phyloP scores from a whole-genome alignment of 2,888 invertebrate species.

The Scaptomyza parva region DNA sequence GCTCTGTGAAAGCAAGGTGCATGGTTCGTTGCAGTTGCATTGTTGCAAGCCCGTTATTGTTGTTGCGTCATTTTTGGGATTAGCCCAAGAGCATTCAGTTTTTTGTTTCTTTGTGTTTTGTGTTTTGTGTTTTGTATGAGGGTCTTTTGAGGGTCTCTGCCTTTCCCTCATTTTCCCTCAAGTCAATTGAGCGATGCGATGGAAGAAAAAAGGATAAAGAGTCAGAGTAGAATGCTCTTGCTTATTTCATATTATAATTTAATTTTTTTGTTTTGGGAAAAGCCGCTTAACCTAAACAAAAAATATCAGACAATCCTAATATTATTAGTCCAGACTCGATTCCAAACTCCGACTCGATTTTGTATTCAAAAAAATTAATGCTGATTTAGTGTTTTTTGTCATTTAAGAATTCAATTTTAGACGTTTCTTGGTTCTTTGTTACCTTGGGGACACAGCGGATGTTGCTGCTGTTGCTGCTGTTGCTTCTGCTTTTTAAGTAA shows the following conservation, averaged over 20 bases:
- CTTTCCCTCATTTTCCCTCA: not conserved
- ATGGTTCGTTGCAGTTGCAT: constrained; percentile 29
- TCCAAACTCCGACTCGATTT: constrained; percentile 19
- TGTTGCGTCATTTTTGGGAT: constrained; percentile 61
- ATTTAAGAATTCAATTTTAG: constrained; percentile 32
- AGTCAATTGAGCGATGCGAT: constrained; percentile 23
- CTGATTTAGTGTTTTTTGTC: constrained; percentile 42
- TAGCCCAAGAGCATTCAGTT: constrained; percentile 45
- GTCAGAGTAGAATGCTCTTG: constrained; percentile 15
- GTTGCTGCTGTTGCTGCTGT: constrained; percentile 23
- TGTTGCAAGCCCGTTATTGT: constrained; percentile 40
- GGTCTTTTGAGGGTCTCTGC: no score
- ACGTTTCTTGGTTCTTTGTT: no score
- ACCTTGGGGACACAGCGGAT: constrained; percentile 34
- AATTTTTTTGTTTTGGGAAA: constrained; percentile 52
- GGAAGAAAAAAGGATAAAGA: constrained; percentile 30
- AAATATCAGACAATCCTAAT: constrained; percentile 28
- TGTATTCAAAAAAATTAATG: constrained; percentile 49
- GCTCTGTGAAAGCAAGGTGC: constrained; percentile 33
- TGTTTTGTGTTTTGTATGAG: constrained; percentile 36
- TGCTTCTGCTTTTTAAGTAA: not conserved
- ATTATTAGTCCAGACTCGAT: constrained; percentile 39
- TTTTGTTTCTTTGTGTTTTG: constrained; percentile 24
- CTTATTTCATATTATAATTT: constrained; percentile 64
- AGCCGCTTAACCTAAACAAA: constrained; percentile 57